These are phyloP conservation scores for Pantherophis vulpinus DNA, from an alignment of 2,797 vertebrate genomes.

Conservation along the genomic window DNA sequence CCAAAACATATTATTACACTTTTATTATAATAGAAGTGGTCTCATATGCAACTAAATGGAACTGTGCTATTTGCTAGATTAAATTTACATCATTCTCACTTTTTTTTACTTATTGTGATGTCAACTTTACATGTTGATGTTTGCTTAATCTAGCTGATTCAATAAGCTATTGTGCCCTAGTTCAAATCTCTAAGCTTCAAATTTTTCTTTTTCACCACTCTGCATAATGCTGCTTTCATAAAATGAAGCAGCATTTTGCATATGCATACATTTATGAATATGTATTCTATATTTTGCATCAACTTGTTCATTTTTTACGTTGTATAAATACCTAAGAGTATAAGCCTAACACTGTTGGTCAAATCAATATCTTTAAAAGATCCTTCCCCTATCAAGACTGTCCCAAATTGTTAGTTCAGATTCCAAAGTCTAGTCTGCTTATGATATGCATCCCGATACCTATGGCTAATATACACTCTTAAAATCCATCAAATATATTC, in stretches of 20 bases:
- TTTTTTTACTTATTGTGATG: not conserved
- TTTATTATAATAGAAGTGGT: not conserved
- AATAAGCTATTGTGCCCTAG: not conserved
- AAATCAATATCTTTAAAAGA: not conserved
- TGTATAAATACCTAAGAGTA: not conserved
- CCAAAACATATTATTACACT: not conserved
- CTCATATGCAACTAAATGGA: not conserved
- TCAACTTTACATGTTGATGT: not conserved
- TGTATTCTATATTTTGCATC: not conserved
- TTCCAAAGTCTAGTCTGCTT: not conserved
- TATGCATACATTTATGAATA: not conserved
- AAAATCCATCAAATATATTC: not conserved
- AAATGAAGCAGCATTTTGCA: not conserved
- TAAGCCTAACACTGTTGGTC: not conserved
- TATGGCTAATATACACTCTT: not conserved
- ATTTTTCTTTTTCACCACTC: not conserved
- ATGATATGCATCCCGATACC: not conserved
- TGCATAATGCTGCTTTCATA: not conserved
- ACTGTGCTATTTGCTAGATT: not conserved
- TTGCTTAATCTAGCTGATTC: not conserved
- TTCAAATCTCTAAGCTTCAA: not conserved
- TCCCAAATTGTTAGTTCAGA: not conserved
- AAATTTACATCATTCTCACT: not conserved
- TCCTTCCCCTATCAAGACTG: not conserved
- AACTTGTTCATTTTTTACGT: not conserved